Conservation (phyloP, 2,888 invertebrate genomes). For the Athripsodes cinereus region DNA sequence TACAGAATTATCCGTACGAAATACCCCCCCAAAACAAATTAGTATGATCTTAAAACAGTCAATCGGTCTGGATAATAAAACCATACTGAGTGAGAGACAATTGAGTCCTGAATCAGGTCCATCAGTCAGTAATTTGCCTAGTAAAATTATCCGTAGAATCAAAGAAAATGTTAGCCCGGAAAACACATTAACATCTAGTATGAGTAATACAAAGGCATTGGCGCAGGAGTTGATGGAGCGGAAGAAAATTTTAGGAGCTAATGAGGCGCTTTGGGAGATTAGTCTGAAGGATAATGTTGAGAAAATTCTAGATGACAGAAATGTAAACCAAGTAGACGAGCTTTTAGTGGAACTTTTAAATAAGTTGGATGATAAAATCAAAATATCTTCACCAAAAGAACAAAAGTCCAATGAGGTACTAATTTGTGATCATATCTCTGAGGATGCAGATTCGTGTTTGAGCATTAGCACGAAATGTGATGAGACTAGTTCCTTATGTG, state of each 20-base stretch:
- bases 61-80: constrained; percentile 42
- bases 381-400: background rate
- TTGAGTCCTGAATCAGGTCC: constrained; percentile 41
- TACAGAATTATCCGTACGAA: constrained; percentile 6
- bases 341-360: constrained; percentile 4
- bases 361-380: background rate
- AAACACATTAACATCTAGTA: constrained; percentile 48
- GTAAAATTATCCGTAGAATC: constrained; percentile 51
- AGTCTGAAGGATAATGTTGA: constrained; percentile 5
- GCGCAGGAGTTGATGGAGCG: constrained; percentile 38
- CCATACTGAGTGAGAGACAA: constrained; percentile 29
- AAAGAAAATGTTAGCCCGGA: constrained; percentile 60
- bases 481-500: background rate
- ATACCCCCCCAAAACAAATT: constrained; percentile 1
- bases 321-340: background rate
- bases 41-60: constrained; percentile 35
- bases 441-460: background rate
- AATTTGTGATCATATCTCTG: background rate
- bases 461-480: background rate
- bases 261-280: constrained; percentile 9
- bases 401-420: background rate
- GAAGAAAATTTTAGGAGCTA: constrained; percentile 29
- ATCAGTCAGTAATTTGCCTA: constrained; percentile 47
- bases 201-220: constrained; percentile 41
- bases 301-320: constrained; percentile 3